A percentile compares a stretch with the other conserved stretches of the same genome.
phyloP scores from a whole-genome alignment of 2,888 invertebrate species.

The Noctua fimbriata region DNA sequence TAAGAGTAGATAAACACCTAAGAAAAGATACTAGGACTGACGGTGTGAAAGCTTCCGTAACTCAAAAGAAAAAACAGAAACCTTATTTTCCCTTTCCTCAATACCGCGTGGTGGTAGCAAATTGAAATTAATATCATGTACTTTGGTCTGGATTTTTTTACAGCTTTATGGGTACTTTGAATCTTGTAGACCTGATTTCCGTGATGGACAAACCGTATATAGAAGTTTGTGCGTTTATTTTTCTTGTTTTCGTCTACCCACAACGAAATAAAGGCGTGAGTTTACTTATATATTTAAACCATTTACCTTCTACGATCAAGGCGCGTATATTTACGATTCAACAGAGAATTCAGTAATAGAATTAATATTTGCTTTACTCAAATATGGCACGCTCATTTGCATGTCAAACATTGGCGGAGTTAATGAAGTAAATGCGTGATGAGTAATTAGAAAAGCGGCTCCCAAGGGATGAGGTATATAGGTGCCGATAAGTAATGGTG shows the following conservation, averaged over 20 bases:
- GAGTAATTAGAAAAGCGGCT: constrained; percentile 34
- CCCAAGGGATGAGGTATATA: constrained; percentile 36
- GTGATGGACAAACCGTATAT: not conserved
- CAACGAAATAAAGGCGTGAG: not conserved
- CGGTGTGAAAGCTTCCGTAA: too few species aligned
- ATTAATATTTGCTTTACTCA: constrained; percentile 46
- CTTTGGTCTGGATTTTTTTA: not conserved
- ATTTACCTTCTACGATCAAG: constrained; percentile 5
- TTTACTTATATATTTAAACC: not conserved
- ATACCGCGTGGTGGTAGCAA: not conserved
- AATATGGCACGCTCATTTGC: constrained; percentile 51
- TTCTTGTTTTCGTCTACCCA: not conserved
- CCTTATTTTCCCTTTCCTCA: not conserved
- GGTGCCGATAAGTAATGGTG: constrained; percentile 19
- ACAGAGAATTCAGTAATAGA: constrained; percentile 50
- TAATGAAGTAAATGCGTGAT: constrained; percentile 45
- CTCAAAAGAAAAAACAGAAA: not conserved
- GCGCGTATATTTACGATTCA: constrained; percentile 37
- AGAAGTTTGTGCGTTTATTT: not conserved
- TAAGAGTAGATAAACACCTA: too few species aligned
- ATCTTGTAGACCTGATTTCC: not conserved
- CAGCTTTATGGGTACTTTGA: not conserved
- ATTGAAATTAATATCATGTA: not conserved
- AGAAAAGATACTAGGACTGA: too few species aligned
- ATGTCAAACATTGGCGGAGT: constrained; percentile 36